Percentiles rank a stretch among this genome's conserved stretches.
Conservation (phyloP, 2,888 invertebrate genomes). For the Tipula lateralis region DNA sequence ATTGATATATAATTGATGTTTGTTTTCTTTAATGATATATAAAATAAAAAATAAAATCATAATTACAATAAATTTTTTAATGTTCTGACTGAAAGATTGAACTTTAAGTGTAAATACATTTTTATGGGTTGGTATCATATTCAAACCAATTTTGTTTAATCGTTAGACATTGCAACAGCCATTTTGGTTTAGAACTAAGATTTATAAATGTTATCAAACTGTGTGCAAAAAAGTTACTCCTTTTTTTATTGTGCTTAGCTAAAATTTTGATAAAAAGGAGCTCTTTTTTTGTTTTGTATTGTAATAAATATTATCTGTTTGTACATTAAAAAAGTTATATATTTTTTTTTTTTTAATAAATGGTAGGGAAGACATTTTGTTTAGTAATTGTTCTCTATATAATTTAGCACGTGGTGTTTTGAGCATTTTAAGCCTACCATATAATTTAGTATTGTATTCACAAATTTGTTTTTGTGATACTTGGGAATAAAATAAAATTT, state of each 20-base stretch:
- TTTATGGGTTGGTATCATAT: background rate
- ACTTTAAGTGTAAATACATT: background rate
- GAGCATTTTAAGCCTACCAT: slow-evolving; percentile 7
- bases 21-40: slow-evolving; percentile 13
- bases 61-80: background rate
- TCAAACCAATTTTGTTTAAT: background rate
- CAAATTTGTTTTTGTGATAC: background rate
- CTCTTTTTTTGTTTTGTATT: background rate
- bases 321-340: background rate
- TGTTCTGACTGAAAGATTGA: background rate
- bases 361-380: slow-evolving; percentile 13
- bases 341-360: background rate
- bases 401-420: background rate
- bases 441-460: background rate
- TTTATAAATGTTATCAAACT: slow-evolving; percentile 16
- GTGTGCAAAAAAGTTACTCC: background rate
- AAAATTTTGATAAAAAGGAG: background rate
- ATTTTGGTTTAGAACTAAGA: background rate
- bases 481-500: background rate
- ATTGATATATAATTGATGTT: background rate
- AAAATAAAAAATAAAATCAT: background rate
- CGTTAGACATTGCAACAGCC: background rate
- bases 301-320: background rate
- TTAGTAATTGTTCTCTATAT: background rate
- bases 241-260: background rate